phyloP scores from a whole-genome alignment of 2,888 invertebrate genomes.

The Elysia crispata region DNA sequence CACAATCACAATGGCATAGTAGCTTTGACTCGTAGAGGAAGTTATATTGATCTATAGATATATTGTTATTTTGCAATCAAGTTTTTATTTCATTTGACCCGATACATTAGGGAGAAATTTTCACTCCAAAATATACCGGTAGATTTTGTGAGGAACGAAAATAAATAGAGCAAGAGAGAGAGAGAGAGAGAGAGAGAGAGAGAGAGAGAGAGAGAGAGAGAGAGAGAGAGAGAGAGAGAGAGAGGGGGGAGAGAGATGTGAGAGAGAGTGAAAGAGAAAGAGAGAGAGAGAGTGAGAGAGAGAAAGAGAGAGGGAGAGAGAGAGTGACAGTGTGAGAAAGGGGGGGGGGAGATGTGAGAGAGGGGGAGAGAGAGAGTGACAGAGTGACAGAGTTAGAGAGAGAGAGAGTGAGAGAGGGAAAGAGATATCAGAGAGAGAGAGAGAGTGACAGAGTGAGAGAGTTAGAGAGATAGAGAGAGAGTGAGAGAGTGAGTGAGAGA shows the following conservation, averaged over 20 bases:
- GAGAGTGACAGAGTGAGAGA: slow-evolving; percentile 31
- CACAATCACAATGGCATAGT: too few species aligned
- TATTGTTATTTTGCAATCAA: background rate
- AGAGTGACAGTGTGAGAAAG: background rate
- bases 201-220: background rate
- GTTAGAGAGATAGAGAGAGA: slow-evolving; percentile 26
- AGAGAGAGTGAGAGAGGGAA: slow-evolving; percentile 25
- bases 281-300: slow-evolving; percentile 5
- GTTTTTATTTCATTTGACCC: too few species aligned
- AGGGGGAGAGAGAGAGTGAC: background rate
- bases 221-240: background rate
- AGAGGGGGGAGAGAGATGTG: background rate
- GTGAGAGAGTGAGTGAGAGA: slow-evolving; percentile 22
- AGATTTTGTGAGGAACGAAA: too few species aligned
- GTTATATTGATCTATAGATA: background rate
- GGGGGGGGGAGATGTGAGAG: background rate
- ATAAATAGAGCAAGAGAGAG: background rate
- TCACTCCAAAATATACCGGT: background rate
- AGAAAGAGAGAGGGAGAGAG: background rate
- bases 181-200: background rate
- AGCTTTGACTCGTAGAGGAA: background rate
- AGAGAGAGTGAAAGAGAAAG: background rate
- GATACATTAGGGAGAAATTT: too few species aligned
- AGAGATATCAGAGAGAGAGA: slow-evolving; percentile 32
- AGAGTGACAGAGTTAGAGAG: background rate